Conservation (phyloP, 2,113 vertebrate genomes). For the Burhinus bistriatus region DNA sequence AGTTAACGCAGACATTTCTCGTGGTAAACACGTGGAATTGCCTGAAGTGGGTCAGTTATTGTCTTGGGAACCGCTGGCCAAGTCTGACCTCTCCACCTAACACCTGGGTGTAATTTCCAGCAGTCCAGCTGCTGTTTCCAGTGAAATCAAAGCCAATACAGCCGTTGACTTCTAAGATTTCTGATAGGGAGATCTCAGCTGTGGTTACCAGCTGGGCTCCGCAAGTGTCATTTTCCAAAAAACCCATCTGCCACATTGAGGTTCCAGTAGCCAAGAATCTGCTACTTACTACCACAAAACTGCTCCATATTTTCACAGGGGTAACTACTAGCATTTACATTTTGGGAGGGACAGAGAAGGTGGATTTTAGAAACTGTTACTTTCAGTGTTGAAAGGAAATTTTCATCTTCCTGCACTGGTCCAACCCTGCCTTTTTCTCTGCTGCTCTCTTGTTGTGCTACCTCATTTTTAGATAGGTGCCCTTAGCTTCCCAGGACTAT, state of each 20-base stretch:
- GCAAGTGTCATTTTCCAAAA: conserved; percentile 61
- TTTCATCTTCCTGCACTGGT: neutral
- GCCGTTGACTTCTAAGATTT: conserved; percentile 40
- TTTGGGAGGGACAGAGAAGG: conserved; percentile 56
- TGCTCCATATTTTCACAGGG: conserved; percentile 47
- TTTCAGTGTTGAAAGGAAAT: conserved; percentile 45
- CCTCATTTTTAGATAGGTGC: neutral
- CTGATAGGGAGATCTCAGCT: conserved; percentile 55
- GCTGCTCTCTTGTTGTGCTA: neutral
- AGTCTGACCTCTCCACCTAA: neutral
- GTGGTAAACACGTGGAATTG: neutral
- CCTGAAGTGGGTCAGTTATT: neutral
- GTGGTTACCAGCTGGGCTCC: conserved; percentile 64
- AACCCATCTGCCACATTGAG: conserved; percentile 55
- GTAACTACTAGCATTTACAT: conserved; percentile 54
- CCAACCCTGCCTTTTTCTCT: neutral
- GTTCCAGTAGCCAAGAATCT: conserved; percentile 67
- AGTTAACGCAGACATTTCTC: neutral
- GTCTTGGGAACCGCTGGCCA: neutral
- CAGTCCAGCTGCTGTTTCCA: conserved; percentile 35
- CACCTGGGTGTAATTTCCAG: conserved; percentile 46
- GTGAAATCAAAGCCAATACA: conserved; percentile 20
- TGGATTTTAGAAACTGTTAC: conserved; percentile 54
- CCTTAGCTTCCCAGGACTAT: neutral
- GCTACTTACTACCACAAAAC: conserved; percentile 60